These are phyloP conservation scores for Tinamus major DNA, from an alignment of 2,797 vertebrate species.

Conservation along the genomic window DNA sequence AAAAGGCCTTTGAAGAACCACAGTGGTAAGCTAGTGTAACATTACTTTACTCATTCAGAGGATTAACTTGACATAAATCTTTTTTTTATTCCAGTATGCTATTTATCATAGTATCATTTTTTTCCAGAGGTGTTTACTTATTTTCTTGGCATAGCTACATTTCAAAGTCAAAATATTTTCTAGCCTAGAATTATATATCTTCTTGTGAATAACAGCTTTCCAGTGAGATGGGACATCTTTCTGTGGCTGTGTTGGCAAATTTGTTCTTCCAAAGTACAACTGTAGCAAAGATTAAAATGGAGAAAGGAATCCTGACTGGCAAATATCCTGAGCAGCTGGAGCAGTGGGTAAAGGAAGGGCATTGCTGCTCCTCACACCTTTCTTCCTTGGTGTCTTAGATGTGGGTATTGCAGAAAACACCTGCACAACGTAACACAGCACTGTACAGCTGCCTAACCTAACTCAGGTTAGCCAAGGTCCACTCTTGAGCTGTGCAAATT, in stretches of 20 bases:
- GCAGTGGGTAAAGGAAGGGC: neutral
- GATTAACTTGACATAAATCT: neutral
- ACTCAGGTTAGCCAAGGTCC: neutral
- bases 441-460: neutral
- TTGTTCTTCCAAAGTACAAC: neutral
- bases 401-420: neutral
- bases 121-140: neutral
- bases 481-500: neutral
- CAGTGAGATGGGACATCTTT: constrained; percentile 15
- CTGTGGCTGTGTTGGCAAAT: neutral
- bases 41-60: neutral
- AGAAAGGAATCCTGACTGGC: neutral
- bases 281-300: neutral
- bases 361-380: neutral
- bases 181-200: neutral
- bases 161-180: constrained; percentile 52
- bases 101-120: neutral
- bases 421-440: neutral
- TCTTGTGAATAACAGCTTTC: constrained; percentile 15
- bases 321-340: neutral
- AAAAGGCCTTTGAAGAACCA: constrained; percentile 19
- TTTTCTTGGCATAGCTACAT: neutral
- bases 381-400: neutral
- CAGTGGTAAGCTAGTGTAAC: neutral
- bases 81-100: neutral